phyloP scores from a whole-genome alignment of 1,140 invertebrate species.

The Scylla paramamosain region DNA sequence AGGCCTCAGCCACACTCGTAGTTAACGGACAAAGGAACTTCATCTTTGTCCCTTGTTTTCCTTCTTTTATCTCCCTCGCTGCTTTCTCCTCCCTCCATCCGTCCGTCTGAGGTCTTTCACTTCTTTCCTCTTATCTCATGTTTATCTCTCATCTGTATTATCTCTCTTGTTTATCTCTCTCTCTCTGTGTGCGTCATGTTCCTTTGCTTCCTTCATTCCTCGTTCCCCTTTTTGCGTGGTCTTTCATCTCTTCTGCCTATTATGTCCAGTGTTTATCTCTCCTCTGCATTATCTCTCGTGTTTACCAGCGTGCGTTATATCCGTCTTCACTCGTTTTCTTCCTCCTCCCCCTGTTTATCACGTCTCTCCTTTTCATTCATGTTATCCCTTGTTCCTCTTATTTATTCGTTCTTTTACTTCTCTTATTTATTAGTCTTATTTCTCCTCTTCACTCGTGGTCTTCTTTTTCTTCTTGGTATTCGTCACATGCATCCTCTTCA shows the following conservation, averaged over 20 bases:
- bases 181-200: background rate
- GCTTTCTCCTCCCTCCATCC: background rate
- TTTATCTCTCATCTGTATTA: slow-evolving; percentile 1
- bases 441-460: background rate
- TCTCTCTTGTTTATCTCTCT: slow-evolving; percentile 25
- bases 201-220: too few species aligned
- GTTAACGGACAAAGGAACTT: too few species aligned
- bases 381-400: background rate
- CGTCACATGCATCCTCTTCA: too few species aligned
- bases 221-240: too few species aligned
- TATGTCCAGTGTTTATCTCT: too few species aligned
- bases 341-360: background rate
- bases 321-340: background rate
- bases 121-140: background rate
- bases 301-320: background rate
- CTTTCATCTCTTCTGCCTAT: background rate
- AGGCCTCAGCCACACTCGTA: too few species aligned
- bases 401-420: background rate
- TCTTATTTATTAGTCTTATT: background rate
- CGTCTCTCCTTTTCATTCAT: background rate
- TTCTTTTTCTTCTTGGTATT: background rate
- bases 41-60: too few species aligned
- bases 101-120: background rate
- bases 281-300: background rate
- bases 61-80: background rate